A percentile compares a stretch with the other conserved stretches of the same genome.
Evolutionary conservation across 2,888 invertebrate genomes (phyloP).

Genomic region (Synanthedon myopaeformis): DNA sequence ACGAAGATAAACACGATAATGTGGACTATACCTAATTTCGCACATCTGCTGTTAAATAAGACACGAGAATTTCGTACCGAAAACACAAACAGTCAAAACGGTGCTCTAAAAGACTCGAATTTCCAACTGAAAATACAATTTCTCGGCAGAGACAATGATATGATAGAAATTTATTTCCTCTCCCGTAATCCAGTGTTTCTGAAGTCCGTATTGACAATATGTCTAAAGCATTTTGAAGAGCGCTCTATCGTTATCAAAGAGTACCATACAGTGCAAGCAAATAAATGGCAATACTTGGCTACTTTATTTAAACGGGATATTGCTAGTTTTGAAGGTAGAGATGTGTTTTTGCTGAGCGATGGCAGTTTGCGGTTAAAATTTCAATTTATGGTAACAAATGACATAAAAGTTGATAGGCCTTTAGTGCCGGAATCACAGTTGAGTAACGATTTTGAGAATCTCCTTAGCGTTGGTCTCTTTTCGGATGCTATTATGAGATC

Average conservation of each 20-base stretch:
- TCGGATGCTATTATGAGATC: constrained; percentile 58
- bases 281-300: constrained; percentile 59
- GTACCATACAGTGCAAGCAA: constrained; percentile 51
- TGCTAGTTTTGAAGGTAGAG: constrained; percentile 37
- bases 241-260: constrained; percentile 53
- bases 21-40: constrained; percentile 54
- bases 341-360: constrained; percentile 43
- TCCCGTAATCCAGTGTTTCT: constrained; percentile 48
- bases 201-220: constrained; percentile 49
- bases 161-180: constrained; percentile 53
- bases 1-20: constrained; percentile 52
- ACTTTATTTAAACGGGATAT: constrained; percentile 53
- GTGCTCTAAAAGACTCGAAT: constrained; percentile 23
- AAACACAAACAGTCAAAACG: constrained; percentile 27
- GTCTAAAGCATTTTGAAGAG: constrained; percentile 52
- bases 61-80: constrained; percentile 46
- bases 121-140: constrained; percentile 59
- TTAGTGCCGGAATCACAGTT: constrained; percentile 43
- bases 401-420: constrained; percentile 41
- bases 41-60: constrained; percentile 42
- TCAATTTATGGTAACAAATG: constrained; percentile 53
- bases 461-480: constrained; percentile 45
- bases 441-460: constrained; percentile 50
- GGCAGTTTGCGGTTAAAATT: constrained; percentile 53
- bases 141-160: constrained; percentile 48